phyloP scores from a whole-genome alignment of 2,797 vertebrate genomes.

The Peromyscus nudipes region DNA sequence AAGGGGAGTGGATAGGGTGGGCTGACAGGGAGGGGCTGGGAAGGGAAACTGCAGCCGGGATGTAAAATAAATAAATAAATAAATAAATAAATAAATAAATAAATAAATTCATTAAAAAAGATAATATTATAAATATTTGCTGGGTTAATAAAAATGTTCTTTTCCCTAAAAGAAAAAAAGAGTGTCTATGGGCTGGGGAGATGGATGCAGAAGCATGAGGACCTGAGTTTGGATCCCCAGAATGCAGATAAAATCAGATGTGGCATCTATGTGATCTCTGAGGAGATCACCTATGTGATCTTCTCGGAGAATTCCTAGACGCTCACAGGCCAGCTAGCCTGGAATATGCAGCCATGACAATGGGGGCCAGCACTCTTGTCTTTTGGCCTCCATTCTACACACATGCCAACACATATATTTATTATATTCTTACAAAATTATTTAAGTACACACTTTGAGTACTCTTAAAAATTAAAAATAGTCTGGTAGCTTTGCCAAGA shows the following conservation, averaged over 20 bases:
- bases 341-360: background rate
- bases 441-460: background rate
- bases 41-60: too few relatives aligned
- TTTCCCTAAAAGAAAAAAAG: background rate
- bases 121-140: background rate
- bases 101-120: background rate
- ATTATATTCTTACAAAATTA: conserved; percentile 16
- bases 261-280: too few relatives aligned
- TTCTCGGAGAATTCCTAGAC: background rate
- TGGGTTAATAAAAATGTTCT: background rate
- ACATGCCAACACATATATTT: background rate
- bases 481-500: background rate
- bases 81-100: too few relatives aligned
- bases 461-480: background rate
- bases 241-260: background rate
- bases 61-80: too few relatives aligned
- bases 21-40: too few relatives aligned
- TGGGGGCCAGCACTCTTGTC: background rate
- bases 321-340: background rate
- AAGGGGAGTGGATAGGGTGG: too few relatives aligned
- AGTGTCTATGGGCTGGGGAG: background rate
- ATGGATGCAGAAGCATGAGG: background rate
- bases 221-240: background rate
- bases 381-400: background rate
- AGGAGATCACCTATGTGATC: background rate